Base-by-base conservation (phyloP, 2,113 vertebrate species). In the Saccopteryx leptura region DNA sequence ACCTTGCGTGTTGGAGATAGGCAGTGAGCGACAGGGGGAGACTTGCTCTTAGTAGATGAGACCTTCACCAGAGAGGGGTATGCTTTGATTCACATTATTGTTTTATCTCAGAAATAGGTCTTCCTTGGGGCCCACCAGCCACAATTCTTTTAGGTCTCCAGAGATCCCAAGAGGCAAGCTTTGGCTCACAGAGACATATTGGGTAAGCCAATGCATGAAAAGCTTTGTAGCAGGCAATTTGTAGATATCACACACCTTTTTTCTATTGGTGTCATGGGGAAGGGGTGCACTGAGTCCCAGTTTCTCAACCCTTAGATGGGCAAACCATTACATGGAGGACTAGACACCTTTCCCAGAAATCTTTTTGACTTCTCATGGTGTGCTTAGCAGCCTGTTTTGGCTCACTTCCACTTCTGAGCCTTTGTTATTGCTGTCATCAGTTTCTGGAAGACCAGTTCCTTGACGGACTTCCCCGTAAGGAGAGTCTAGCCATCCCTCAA, bases 301-400 rank as follows among this genome's bases (percentile, higher is more conserved):
- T 21, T 26, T 90, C 56, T 19, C 71, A 21, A 48, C 24, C 60
- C 7, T 71, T 24, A 80, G 31, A 39, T 33, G 58, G 12, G 46
- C 14, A 21, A 39, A 21, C 48, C 1, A 2, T 21, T n/a, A 48
- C n/a, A 26, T 0, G 1, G 7, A 7, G 6, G 8, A 18, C 39
- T 13, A 76, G 21, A 31, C 1, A 21, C 17, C 14, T 78, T 80
- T 56, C 39, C 79, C 50, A 68, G 54, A 69, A 56, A 23, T 14
- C 9, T 86, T 56, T 79, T 61, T 3, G 0, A 15, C 24, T 69
- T 76, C 39, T 46, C 1, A 6, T 19, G 14, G 66, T 26, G 24
- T 31, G 52, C 60, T 82, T 74, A 71, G 2, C 15, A 79, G 24
- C 46, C 14, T 86, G 12, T 31, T n/a, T 84, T 69, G 31, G 8